Conservation (phyloP, 2,888 invertebrate species). For the Chrysina gloriosa region DNA sequence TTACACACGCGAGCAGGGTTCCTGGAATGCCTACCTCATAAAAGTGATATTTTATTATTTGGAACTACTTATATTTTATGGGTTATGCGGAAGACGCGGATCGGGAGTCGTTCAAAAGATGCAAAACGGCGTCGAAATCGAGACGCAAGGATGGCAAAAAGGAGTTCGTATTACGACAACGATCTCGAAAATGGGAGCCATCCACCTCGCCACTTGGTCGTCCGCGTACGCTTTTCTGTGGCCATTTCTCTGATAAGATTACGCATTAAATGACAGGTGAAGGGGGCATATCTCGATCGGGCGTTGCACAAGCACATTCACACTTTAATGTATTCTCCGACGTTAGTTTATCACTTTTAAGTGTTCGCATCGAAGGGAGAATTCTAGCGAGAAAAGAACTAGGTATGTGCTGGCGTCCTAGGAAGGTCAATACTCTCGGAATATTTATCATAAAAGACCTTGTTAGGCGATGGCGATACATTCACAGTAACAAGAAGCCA, state of each 20-base stretch:
- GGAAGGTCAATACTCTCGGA: no score
- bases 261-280: conserved; percentile 39
- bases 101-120: conserved; percentile 33
- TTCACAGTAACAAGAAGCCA: no score
- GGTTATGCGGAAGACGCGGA: conserved; percentile 33
- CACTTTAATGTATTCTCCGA: conserved; percentile 32
- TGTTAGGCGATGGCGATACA: no score
- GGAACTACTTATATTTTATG: conserved; percentile 24
- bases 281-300: conserved; percentile 25
- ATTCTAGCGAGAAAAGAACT: no score
- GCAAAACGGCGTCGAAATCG: conserved; percentile 9
- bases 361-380: conserved; percentile 20
- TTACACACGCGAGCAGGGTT: conserved; percentile 1
- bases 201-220: background rate
- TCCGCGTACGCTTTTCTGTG: conserved; percentile 5
- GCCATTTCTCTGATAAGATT: conserved; percentile 34
- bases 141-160: background rate
- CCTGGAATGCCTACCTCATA: background rate
- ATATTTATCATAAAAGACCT: no score
- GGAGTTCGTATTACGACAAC: background rate
- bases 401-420: no score
- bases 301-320: conserved; percentile 30
- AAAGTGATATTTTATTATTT: conserved; percentile 18
- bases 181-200: conserved; percentile 9
- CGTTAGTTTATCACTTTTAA: conserved; percentile 36